These are phyloP conservation scores for Fragum whitleyi DNA, from an alignment of 2,888 invertebrate genomes.

Conservation along the genomic window DNA sequence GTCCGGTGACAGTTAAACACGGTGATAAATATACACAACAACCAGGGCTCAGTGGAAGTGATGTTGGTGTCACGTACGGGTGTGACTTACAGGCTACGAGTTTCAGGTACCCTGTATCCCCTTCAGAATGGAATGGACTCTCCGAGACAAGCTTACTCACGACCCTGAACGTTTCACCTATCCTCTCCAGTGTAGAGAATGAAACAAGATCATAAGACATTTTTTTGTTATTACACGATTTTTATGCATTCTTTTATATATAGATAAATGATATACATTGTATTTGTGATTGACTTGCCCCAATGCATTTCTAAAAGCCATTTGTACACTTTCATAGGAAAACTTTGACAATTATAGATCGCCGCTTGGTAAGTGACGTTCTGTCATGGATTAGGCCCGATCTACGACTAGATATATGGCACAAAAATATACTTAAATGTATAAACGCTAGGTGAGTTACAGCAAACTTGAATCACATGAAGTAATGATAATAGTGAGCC, in stretches of 20 bases:
- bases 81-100: not conserved
- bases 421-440: no score
- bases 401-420: no score
- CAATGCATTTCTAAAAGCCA: no score
- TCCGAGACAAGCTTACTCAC: slow-evolving; percentile 5
- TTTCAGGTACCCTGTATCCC: slow-evolving; percentile 16
- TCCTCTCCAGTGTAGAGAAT: slow-evolving; percentile 6
- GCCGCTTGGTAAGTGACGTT: no score
- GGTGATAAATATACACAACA: not conserved
- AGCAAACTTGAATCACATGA: no score
- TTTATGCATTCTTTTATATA: not conserved
- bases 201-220: not conserved
- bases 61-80: not conserved
- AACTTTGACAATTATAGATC: no score
- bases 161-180: slow-evolving; percentile 21
- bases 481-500: no score
- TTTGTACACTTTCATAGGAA: no score
- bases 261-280: not conserved
- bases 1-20: not conserved
- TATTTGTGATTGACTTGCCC: not conserved
- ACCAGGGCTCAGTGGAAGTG: not conserved
- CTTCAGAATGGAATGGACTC: slow-evolving; percentile 17
- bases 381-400: no score
- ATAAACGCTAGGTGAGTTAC: no score
- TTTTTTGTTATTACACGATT: not conserved